Percentiles rank a stretch among this genome's conserved stretches.
Evolutionary conservation across 2,888 invertebrate species (phyloP).

Genomic region (Tenthredo amoena): DNA sequence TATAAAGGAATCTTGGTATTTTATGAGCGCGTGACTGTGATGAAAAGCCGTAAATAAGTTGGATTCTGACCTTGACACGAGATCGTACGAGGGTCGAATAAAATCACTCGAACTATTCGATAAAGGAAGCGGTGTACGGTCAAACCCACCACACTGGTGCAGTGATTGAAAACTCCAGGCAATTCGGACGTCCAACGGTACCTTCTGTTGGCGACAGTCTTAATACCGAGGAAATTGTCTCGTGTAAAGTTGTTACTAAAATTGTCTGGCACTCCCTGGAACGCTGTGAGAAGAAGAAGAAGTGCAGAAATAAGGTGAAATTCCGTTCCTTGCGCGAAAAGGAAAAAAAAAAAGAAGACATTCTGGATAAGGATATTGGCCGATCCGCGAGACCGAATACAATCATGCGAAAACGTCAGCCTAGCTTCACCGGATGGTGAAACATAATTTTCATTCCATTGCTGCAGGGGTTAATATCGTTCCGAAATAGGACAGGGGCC

Average conservation of each 20-base stretch:
- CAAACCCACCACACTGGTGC: slow-evolving; percentile 24
- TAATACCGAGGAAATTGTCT: slow-evolving; percentile 35
- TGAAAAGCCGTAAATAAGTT: slow-evolving; percentile 20
- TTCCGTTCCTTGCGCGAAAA: not conserved
- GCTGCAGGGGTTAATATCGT: slow-evolving; percentile 10
- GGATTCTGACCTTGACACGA: slow-evolving; percentile 34
- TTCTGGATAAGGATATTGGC: not conserved
- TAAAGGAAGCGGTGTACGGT: slow-evolving; percentile 5
- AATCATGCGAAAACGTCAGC: slow-evolving; percentile 10
- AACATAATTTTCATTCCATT: slow-evolving; percentile 16
- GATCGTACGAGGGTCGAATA: slow-evolving; percentile 38
- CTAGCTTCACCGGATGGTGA: not conserved
- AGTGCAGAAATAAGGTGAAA: not conserved
- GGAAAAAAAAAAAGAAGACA: not conserved
- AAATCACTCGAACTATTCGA: slow-evolving; percentile 14
- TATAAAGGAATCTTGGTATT: slow-evolving; percentile 29
- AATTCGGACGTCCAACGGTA: slow-evolving; percentile 30
- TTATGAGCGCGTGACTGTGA: slow-evolving; percentile 19
- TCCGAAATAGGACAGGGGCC: slow-evolving; percentile 26
- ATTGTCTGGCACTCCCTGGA: slow-evolving; percentile 5
- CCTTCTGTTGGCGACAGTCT: slow-evolving; percentile 30
- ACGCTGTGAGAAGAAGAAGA: not conserved
- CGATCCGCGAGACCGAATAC: not conserved
- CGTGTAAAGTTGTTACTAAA: slow-evolving; percentile 27
- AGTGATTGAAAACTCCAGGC: slow-evolving; percentile 33